Conservation (phyloP, 2,113 vertebrate genomes). For the Larimichthys crocea region DNA sequence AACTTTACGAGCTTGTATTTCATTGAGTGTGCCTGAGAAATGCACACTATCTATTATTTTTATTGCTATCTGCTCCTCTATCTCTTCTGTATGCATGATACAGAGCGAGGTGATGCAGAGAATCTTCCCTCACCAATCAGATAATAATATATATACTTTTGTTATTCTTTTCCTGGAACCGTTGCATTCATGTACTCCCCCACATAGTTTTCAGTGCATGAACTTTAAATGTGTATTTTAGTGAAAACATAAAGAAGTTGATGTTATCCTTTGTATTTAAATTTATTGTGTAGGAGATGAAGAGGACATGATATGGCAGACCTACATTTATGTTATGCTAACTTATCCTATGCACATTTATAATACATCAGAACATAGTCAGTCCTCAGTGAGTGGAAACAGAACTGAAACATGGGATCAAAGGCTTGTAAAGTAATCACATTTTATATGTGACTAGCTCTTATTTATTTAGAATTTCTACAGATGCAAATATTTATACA, state of each 20-base stretch:
- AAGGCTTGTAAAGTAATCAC: conserved; percentile 18
- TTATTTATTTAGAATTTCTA: conserved; percentile 35
- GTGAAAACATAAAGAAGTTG: conserved; percentile 31
- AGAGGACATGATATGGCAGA: conserved; percentile 11
- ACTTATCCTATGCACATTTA: neutral
- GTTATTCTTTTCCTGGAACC: conserved; percentile 53
- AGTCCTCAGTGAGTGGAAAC: conserved; percentile 23
- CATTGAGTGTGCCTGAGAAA: conserved; percentile 10
- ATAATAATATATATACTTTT: conserved; percentile 44
- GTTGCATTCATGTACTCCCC: conserved; percentile 44
- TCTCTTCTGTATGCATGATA: conserved; percentile 25
- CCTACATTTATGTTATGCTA: conserved; percentile 13
- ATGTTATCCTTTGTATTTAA: conserved; percentile 10
- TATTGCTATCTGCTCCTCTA: conserved; percentile 54
- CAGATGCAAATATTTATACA: conserved; percentile 44
- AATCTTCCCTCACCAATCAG: conserved; percentile 40
- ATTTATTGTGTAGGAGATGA: neutral
- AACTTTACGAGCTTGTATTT: conserved; percentile 70
- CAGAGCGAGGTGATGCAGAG: conserved; percentile 21
- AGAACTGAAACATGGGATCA: conserved; percentile 10
- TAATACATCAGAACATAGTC: conserved; percentile 1
- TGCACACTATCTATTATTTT: conserved; percentile 41
- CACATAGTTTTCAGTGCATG: conserved; percentile 60
- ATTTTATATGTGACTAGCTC: conserved; percentile 28
- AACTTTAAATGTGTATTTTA: conserved; percentile 42